Percentiles rank a stretch among this genome's conserved stretches.
Conservation (phyloP, 2,113 vertebrate species). For the Atlantisia rogersi region DNA sequence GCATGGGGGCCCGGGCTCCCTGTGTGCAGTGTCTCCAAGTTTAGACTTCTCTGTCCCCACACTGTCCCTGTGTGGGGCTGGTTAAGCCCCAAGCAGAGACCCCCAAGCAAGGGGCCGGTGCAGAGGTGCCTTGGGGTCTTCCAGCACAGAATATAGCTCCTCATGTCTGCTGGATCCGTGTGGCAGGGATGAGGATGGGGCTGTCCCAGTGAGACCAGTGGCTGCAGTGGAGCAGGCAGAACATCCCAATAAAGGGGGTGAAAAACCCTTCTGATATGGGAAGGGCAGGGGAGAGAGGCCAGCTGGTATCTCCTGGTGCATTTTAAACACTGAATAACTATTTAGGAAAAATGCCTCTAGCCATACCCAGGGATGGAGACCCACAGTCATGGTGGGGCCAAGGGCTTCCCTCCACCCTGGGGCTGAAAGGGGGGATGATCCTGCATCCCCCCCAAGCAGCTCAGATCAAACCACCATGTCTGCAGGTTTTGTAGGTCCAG, state of each 20-base stretch:
- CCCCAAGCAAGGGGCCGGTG: accelerated
- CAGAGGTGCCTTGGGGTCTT: background rate
- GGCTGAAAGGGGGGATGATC: background rate
- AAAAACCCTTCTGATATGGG: accelerated
- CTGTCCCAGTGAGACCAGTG: background rate
- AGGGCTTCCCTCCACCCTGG: background rate
- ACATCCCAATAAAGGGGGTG: background rate
- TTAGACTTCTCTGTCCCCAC: background rate
- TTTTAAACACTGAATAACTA: slow-evolving; percentile 5
- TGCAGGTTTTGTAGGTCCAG: background rate
- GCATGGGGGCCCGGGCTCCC: background rate
- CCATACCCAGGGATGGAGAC: background rate
- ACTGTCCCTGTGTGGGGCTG: accelerated
- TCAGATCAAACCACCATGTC: background rate
- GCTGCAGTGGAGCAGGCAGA: background rate
- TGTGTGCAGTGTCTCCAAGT: background rate
- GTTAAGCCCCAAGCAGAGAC: accelerated
- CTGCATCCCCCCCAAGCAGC: background rate
- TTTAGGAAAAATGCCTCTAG: background rate
- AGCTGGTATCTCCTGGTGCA: background rate
- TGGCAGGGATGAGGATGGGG: background rate
- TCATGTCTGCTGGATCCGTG: accelerated
- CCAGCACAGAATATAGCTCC: background rate
- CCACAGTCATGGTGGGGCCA: background rate
- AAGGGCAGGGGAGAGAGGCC: background rate